Base-by-base conservation (phyloP, 1,140 invertebrate genomes). In the Lepidostoma basale region DNA sequence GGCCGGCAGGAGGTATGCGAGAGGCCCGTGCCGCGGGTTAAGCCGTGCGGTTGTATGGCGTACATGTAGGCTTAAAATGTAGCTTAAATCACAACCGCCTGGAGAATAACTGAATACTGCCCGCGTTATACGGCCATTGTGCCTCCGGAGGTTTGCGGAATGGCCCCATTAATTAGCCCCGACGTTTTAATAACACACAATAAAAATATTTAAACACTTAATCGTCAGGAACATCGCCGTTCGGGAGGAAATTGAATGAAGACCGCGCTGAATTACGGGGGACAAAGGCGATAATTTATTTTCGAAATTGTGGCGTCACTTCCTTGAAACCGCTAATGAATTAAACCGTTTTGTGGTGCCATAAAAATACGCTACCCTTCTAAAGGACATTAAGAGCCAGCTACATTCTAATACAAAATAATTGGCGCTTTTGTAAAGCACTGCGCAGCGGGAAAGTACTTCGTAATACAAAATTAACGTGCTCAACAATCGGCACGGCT, bases 121-220 rank as follows among this genome's bases (percentile, higher is more conserved):
- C 28, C 26, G 12, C 52, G 52, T 33, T 22, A 56, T 56, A 30
- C n/a, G 52, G 26, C 52, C 52, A 56, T 36, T 56, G 28, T 22
- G 10, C n/a, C 28, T 36, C 52, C 22, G 28, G 52, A 56, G 52
- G 52, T 33, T 12, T 56, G 14, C 30, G 23, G 23, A 56, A 56
- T 33, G 52, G 52, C 52, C 52, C 52, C 52, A 56, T 56, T 56
- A 33, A 56, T 56, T 56, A 56, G 28, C 5, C 52, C 26, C 8
- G 52, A 56, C 52, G 52, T 56, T 56, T 56, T 56, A 56, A 56
- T 56, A 56, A 56, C 52, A 56, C 52, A 36, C 52, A 56, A 56
- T 56, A 56, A 56, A 56, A 56, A 56, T 56, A 56, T 56, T 56
- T 56, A 56, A 56, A 56, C 52, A 56, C 52, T 56, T 56, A 56